phyloP scores from a whole-genome alignment of 2,113 vertebrate species.

The Conger conger region DNA sequence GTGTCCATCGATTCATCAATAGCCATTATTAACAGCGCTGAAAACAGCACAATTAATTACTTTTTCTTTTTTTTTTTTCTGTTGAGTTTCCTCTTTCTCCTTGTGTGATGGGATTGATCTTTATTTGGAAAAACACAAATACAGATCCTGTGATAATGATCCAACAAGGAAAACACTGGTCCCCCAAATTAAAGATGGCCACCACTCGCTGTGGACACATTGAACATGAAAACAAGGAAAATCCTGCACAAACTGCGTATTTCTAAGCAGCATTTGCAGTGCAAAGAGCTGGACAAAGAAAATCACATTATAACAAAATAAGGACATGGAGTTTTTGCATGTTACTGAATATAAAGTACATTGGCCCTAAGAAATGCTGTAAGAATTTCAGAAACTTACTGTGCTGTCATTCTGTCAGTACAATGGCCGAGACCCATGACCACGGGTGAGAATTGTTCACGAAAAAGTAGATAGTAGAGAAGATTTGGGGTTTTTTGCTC shows the following conservation, averaged over 20 bases:
- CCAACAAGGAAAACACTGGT: background rate
- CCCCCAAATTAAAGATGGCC: background rate
- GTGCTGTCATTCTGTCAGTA: too few relatives aligned
- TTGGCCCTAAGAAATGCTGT: too few relatives aligned
- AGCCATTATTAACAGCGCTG: background rate
- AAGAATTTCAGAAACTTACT: too few relatives aligned
- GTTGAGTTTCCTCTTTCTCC: background rate
- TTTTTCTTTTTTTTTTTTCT: background rate
- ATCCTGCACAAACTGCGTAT: background rate
- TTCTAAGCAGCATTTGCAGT: too few relatives aligned
- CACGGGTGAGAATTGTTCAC: too few relatives aligned
- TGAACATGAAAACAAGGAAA: background rate
- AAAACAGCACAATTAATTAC: background rate
- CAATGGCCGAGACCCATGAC: too few relatives aligned
- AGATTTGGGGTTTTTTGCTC: too few relatives aligned
- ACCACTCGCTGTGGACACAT: background rate
- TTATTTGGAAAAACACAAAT: background rate
- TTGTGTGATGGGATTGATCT: background rate
- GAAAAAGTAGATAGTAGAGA: too few relatives aligned
- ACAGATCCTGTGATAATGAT: background rate
- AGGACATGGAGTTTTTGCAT: too few relatives aligned
- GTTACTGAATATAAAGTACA: too few relatives aligned
- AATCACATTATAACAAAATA: too few relatives aligned
- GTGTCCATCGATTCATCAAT: background rate
- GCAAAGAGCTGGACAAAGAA: too few relatives aligned